Evolutionary conservation across 2,113 vertebrate genomes (phyloP).

Genomic region (Lophius piscatorius): DNA sequence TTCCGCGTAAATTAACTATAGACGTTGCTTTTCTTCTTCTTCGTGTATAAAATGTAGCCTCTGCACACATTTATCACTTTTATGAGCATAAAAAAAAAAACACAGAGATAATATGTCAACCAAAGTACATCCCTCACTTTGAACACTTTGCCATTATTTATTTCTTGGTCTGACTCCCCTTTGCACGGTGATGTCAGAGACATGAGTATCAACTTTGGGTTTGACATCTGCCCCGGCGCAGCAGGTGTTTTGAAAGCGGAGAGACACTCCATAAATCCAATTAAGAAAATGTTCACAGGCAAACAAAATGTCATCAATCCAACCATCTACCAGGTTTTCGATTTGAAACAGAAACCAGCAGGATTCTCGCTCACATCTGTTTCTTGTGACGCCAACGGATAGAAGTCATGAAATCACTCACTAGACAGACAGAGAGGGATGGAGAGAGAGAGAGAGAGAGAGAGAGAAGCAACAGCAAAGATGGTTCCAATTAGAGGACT

Average conservation of each 20-base stretch:
- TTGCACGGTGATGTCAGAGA: not conserved
- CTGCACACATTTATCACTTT: slow-evolving; percentile 30
- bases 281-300: slow-evolving; percentile 75
- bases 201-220: slow-evolving; percentile 48
- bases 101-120: slow-evolving; percentile 10
- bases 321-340: slow-evolving; percentile 62
- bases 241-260: slow-evolving; percentile 71
- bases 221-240: slow-evolving; percentile 39
- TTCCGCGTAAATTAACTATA: slow-evolving; percentile 11
- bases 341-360: slow-evolving; percentile 73
- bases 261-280: slow-evolving; percentile 72
- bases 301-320: slow-evolving; percentile 79
- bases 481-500: slow-evolving; percentile 78
- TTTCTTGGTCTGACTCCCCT: slow-evolving; percentile 9
- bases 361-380: slow-evolving; percentile 78
- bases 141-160: slow-evolving; percentile 3
- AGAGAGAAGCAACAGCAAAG: slow-evolving; percentile 52
- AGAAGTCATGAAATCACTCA: slow-evolving; percentile 80
- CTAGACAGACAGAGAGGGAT: slow-evolving; percentile 39
- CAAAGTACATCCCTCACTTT: slow-evolving; percentile 20
- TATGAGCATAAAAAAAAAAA: slow-evolving; percentile 16
- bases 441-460: slow-evolving; percentile 45
- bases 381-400: slow-evolving; percentile 74
- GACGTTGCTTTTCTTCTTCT: slow-evolving; percentile 7
- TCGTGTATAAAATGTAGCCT: not conserved